These are phyloP conservation scores for Temnothorax curvispinosus DNA, from an alignment of 1,140 invertebrate genomes.

Conservation along the genomic window DNA sequence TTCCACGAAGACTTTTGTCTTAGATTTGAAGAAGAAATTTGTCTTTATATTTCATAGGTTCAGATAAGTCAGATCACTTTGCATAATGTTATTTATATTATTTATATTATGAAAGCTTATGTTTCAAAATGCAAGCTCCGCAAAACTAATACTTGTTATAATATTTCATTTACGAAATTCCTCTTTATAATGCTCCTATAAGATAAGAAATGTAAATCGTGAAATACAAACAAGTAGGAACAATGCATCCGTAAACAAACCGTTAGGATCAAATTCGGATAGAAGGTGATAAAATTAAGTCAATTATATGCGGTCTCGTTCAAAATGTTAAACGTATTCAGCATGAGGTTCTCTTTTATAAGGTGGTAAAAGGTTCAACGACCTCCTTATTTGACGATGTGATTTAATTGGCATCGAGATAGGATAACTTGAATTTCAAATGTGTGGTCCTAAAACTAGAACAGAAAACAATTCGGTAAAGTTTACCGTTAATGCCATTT, in stretches of 20 bases:
- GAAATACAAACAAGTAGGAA: not conserved
- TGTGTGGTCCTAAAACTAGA: not conserved
- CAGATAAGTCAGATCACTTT: not conserved
- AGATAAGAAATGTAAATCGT: not conserved
- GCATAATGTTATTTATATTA: not conserved
- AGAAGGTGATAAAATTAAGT: slow-evolving; percentile 23
- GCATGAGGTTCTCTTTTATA: slow-evolving; percentile 3
- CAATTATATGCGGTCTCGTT: slow-evolving; percentile 29
- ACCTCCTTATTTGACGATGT: not conserved
- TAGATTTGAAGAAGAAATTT: not conserved
- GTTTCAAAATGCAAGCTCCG: not conserved
- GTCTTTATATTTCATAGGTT: not conserved
- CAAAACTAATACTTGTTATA: not conserved
- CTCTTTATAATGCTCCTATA: not conserved
- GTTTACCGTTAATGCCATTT: not conserved
- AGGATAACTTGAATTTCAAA: slow-evolving; percentile 52
- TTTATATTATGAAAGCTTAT: not conserved
- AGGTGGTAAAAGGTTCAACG: slow-evolving; percentile 1
- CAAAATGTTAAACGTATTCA: slow-evolving; percentile 46
- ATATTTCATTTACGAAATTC: not conserved
- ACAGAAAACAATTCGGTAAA: not conserved
- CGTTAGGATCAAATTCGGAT: slow-evolving; percentile 21
- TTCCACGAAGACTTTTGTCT: not conserved
- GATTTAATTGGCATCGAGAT: slow-evolving; percentile 51
- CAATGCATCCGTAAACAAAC: not conserved